Base-by-base conservation (phyloP, 2,113 vertebrate species). In the Brachyhypopomus occidentalis region DNA sequence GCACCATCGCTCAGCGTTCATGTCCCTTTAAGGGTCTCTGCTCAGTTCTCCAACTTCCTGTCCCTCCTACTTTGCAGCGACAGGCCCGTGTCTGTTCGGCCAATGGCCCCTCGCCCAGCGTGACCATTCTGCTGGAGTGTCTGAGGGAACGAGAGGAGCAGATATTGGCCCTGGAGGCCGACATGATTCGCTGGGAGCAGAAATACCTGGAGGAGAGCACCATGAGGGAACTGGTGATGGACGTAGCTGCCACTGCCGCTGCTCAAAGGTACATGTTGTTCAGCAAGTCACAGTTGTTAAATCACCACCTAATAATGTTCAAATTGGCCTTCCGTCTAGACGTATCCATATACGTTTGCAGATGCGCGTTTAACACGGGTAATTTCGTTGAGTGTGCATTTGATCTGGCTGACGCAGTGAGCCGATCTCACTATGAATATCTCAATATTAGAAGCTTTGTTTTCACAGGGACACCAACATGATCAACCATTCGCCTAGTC, bases 161-260 rank as follows among this genome's bases (percentile, higher is more conserved):
- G 64, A 94, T 99, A 81, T 88, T 99, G 88, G 96, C 96, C 0
- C 91, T 99, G 86, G 98, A 99, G 89, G 97, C 97, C 0, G 98
- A 99, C 87, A 97, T 98, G 95, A 99, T 94, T 77, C 97, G 95
- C 89, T 99, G 98, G 98, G 97, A 99, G 87, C 98, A 99, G 86
- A 99, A 99, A 83, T 99, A 97, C 80, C 86, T 99, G 84, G 97
- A 99, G 89, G 97, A 99, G 79, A 96, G 96, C 84, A 98, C 98
- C 88, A 99, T 99, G 96, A 92, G 96, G 82, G 96, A 99, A 91
- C 99, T 99, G 0, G 98, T 96, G 56, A 98, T 99, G 98, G 97
- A 99, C 0, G 97, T 96, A 0, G 98, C 97, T 0, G 98, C 98
- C 60, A 98, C 98, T 0, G 97, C 97, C 0, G 97, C 98, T 0